phyloP scores from a whole-genome alignment of 92 coral and sea anemone genomes.

The Porites lobata region DNA sequence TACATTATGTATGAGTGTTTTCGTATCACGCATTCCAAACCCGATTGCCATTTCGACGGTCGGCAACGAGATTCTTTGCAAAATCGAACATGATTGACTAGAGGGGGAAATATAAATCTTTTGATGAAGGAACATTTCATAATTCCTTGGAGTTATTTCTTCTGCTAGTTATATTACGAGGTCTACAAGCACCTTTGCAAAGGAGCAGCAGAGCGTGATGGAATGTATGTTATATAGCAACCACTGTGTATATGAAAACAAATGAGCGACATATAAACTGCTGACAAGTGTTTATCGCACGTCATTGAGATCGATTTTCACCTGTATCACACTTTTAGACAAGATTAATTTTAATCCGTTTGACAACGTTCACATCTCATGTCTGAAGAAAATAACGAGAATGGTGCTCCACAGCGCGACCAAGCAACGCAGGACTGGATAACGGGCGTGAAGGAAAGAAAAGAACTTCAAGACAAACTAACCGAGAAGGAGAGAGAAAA shows the following conservation, averaged over 20 bases:
- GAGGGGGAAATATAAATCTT: background rate
- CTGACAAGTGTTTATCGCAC: background rate
- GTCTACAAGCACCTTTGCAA: too few relatives aligned
- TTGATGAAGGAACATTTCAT: too few relatives aligned
- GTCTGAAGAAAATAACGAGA: constrained; percentile 29
- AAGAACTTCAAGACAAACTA: constrained; percentile 86
- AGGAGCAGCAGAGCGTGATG: constrained; percentile 31
- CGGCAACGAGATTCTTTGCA: background rate
- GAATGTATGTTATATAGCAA: constrained; percentile 24
- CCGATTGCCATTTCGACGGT: too few relatives aligned
- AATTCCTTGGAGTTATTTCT: background rate
- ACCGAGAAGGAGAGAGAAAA: constrained; percentile 85
- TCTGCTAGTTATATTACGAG: background rate
- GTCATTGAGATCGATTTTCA: background rate
- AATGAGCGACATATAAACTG: background rate
- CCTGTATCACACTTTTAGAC: too few relatives aligned
- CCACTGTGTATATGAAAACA: constrained; percentile 7
- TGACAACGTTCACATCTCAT: background rate
- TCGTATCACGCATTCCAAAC: too few relatives aligned
- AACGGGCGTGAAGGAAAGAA: constrained; percentile 94
- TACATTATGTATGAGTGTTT: background rate
- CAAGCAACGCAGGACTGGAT: constrained; percentile 91
- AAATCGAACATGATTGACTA: background rate
- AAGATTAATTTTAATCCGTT: background rate
- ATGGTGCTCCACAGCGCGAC: constrained; percentile 56